Conservation (phyloP, 2,888 invertebrate species). For the Patella depressa region DNA sequence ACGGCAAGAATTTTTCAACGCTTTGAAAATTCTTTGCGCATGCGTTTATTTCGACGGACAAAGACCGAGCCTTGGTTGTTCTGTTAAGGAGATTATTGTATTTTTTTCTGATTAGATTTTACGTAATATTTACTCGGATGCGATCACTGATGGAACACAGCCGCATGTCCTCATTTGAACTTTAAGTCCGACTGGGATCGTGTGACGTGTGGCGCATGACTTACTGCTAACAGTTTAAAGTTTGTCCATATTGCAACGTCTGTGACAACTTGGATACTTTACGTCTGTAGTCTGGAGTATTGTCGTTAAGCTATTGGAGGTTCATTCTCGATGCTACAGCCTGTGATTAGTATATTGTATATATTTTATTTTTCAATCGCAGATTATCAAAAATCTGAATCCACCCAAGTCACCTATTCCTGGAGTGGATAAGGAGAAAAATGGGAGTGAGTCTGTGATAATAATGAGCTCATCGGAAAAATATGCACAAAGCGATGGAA, state of each 20-base stretch:
- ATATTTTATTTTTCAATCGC: not conserved
- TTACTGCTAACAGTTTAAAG: too few relatives aligned
- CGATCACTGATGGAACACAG: slow-evolving; percentile 4
- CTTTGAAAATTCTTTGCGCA: slow-evolving; percentile 22
- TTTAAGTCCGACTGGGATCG: not conserved
- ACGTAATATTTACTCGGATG: slow-evolving; percentile 34
- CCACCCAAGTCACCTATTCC: slow-evolving; percentile 22
- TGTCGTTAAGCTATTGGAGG: too few relatives aligned
- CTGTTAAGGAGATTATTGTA: slow-evolving; percentile 25
- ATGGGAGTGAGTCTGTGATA: slow-evolving; percentile 24
- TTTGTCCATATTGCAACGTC: too few relatives aligned
- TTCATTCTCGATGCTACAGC: too few relatives aligned
- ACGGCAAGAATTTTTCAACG: slow-evolving; percentile 22
- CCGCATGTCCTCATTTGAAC: not conserved
- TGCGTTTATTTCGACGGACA: slow-evolving; percentile 19
- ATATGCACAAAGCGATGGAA: slow-evolving; percentile 24
- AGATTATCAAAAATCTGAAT: slow-evolving; percentile 29
- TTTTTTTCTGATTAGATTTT: slow-evolving; percentile 22
- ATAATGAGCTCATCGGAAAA: slow-evolving; percentile 34
- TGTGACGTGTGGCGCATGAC: too few relatives aligned
- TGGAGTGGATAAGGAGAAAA: slow-evolving; percentile 21
- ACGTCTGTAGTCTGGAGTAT: too few relatives aligned
- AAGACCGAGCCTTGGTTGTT: slow-evolving; percentile 19
- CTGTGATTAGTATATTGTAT: not conserved
- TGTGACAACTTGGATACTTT: too few relatives aligned